phyloP scores from a whole-genome alignment of 64 coral and sea anemone genomes.

The Platygyra sinensis region DNA sequence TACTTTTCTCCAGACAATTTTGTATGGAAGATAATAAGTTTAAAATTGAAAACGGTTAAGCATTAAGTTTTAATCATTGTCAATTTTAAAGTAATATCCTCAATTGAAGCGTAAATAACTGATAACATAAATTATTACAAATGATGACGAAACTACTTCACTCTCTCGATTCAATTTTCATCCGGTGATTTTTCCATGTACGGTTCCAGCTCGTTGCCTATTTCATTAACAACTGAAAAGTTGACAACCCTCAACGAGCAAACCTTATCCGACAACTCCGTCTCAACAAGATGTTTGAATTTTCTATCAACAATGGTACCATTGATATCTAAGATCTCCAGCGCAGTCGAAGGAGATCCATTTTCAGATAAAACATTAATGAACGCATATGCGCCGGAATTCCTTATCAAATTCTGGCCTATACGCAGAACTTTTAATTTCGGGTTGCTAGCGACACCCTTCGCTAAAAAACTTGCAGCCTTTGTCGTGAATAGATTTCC shows the following conservation, averaged over 20 bases:
- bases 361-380: conserved; percentile 33
- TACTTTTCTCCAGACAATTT: too few species aligned
- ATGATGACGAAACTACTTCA: not conserved
- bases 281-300: not conserved
- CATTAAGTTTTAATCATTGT: not conserved
- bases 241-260: conserved; percentile 11
- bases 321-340: conserved; percentile 67
- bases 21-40: not conserved
- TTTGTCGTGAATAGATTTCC: conserved; percentile 68
- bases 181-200: not conserved
- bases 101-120: not conserved
- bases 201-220: not conserved
- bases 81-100: not conserved
- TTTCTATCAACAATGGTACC: conserved; percentile 63
- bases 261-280: not conserved
- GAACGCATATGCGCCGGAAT: conserved; percentile 57
- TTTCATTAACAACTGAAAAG: not conserved
- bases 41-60: not conserved
- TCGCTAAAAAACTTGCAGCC: conserved; percentile 67
- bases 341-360: not conserved
- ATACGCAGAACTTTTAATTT: conserved; percentile 56
- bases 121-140: not conserved
- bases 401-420: conserved; percentile 82
- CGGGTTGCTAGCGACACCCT: conserved; percentile 50
- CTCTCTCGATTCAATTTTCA: not conserved